Evolutionary conservation across 1,140 invertebrate species (phyloP), one percentile per base, ranked within the genome.

Genomic region (Latrodectus geometricus): DNA sequence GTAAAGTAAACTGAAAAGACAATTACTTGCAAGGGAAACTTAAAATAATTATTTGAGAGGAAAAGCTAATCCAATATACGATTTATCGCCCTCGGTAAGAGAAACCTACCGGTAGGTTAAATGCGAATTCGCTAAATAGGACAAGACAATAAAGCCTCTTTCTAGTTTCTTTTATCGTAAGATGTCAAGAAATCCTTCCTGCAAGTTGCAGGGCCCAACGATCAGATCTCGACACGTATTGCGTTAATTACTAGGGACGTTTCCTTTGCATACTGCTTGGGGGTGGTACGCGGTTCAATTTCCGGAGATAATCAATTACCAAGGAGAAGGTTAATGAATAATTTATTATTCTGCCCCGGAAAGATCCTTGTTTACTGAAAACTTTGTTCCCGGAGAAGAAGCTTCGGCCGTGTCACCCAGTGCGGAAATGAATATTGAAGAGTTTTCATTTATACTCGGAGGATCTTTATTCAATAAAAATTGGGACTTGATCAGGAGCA

Each of bases 231-330:
- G 50, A 84, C 82, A 75, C 73, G 65, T 49, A 76, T 75, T 84
- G 56, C 72, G 82, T 76, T 75, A 84, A 84, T 84, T 84, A 76
- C 72, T 52, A 48, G 21, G 23, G 82, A 76, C 82, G 73, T 76
- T 84, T 84, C 82, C 82, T 66, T 76, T 76, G 73, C 82, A 84
- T 84, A 76, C 72, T 49, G 73, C 73, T 23, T 14, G 72, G 65
- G 72, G 69, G 69, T 82, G 68, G 68, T 35, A 73, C 52, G 73
- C 17, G 56, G 72, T 68, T 76, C 72, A 75, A 76, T 75, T 76
- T 84, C 61, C 70, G 68, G 73, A 76, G 72, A 84, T 84, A 84
- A 84, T 84, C 82, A 84, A 84, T 84, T 84, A 84, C 73, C 73
- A 35, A 49, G 73, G 70, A 68, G 82, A 23, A 76, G 82, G 73